These are phyloP conservation scores for Anastatus disparis DNA, from an alignment of 1,140 invertebrate genomes.

Conservation along the genomic window DNA sequence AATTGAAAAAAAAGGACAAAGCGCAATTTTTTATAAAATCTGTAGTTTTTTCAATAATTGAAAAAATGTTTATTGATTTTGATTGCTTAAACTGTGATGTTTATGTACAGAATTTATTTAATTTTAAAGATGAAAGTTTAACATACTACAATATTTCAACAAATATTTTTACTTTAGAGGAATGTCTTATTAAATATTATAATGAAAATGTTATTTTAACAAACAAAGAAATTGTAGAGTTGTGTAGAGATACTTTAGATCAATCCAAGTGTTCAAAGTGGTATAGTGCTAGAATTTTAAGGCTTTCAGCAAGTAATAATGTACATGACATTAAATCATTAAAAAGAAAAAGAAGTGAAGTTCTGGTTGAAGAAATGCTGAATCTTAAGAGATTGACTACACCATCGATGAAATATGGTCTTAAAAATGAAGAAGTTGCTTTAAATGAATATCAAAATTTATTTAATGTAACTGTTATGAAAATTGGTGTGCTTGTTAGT, in stretches of 20 bases:
- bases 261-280: no score
- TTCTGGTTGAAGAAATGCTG: neutral
- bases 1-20: neutral
- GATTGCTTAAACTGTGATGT: neutral
- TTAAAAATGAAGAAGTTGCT: no score
- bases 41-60: neutral
- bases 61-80: neutral
- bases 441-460: no score
- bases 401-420: no score
- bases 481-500: no score
- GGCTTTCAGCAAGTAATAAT: conserved; percentile 13
- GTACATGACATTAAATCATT: neutral
- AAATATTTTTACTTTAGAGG: no score
- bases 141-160: no score
- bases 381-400: neutral
- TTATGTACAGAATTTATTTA: neutral
- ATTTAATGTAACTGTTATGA: no score
- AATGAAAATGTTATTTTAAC: neutral
- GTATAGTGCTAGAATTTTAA: neutral
- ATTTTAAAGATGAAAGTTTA: neutral
- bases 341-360: neutral
- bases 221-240: no score
- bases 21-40: neutral
- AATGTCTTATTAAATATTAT: neutral
- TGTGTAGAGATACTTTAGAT: no score